These are phyloP conservation scores for Anastatus disparis DNA, from an alignment of 1,140 invertebrate species.

Conservation along the genomic window DNA sequence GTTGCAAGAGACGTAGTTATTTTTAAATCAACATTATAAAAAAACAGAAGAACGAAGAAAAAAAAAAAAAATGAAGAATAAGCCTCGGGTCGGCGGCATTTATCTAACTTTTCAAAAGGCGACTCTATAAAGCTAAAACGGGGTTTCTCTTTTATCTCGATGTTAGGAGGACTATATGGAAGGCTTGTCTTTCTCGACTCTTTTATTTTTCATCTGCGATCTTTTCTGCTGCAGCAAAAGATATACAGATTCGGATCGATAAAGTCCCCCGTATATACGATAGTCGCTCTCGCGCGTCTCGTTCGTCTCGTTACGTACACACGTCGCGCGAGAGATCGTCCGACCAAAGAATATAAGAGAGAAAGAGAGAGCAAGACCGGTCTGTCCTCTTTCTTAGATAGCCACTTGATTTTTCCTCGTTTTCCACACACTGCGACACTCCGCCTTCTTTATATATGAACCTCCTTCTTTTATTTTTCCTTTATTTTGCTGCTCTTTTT, in stretches of 20 bases:
- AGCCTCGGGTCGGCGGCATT: neutral
- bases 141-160: constrained; percentile 25
- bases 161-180: neutral
- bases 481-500: no score
- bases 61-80: no score
- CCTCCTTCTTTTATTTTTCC: neutral
- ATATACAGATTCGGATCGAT: constrained; percentile 25
- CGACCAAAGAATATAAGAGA: no score
- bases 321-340: no score
- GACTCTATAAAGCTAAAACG: constrained; percentile 36
- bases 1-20: no score
- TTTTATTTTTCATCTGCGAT: no score
- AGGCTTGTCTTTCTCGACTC: neutral
- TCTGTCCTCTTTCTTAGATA: constrained; percentile 7
- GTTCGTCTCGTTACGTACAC: constrained; percentile 27
- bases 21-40: no score
- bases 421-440: neutral
- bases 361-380: no score
- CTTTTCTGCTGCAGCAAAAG: no score
- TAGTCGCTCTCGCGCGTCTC: no score
- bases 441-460: neutral
- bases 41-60: no score
- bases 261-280: no score
- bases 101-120: constrained; percentile 25
- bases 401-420: constrained; percentile 14